Evolutionary conservation across 2,888 invertebrate species (phyloP).

Genomic region (Dermolepida albohirtum): DNA sequence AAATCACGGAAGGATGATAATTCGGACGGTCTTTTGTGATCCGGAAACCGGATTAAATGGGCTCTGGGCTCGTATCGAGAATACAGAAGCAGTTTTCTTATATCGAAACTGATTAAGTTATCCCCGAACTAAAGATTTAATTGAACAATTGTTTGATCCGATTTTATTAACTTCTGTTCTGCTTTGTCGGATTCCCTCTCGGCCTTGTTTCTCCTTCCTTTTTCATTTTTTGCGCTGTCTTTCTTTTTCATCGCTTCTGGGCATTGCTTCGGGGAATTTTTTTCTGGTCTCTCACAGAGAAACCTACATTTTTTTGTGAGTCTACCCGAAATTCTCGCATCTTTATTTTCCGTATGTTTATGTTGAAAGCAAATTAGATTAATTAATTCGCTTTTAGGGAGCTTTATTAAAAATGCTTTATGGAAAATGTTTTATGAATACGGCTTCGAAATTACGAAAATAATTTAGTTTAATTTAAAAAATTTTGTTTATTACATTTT

Average conservation of each 20-base stretch:
- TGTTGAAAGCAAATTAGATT: neutral
- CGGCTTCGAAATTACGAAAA: too few relatives aligned
- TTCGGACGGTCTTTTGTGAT: conserved; percentile 48
- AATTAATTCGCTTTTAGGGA: conserved; percentile 3
- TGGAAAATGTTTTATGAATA: too few relatives aligned
- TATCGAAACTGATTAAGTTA: conserved; percentile 45
- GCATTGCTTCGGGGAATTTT: neutral
- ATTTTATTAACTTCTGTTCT: conserved; percentile 61
- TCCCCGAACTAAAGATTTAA: conserved; percentile 56
- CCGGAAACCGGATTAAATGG: conserved; percentile 50
- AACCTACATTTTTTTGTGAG: too few relatives aligned
- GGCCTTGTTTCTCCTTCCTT: conserved; percentile 14
- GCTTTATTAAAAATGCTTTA: too few relatives aligned
- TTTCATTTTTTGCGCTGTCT: neutral
- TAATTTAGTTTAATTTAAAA: too few relatives aligned
- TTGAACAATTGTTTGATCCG: conserved; percentile 63
- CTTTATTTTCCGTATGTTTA: too few relatives aligned
- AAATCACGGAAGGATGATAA: conserved; percentile 47
- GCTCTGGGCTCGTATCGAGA: conserved; percentile 47
- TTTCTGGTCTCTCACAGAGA: neutral
- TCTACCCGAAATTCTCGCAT: too few relatives aligned
- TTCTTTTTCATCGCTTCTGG: neutral
- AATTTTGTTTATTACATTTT: too few relatives aligned
- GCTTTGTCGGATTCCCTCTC: conserved; percentile 52
- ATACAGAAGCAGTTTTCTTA: conserved; percentile 48